Evolutionary conservation across 2,113 vertebrate genomes (phyloP).

Genomic region (Xenopus borealis): DNA sequence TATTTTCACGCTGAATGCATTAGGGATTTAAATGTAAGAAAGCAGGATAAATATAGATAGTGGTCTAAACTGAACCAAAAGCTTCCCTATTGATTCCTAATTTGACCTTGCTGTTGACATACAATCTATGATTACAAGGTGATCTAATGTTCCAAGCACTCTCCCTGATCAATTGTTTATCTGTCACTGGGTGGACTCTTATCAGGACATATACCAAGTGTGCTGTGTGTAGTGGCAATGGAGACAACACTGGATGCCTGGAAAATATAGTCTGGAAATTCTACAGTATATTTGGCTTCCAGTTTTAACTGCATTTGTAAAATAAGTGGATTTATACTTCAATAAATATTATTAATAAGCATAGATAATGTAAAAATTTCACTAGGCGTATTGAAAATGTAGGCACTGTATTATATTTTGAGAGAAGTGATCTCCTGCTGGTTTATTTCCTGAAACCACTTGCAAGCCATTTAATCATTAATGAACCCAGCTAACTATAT

Average conservation of each 20-base stretch:
- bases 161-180: neutral
- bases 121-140: neutral
- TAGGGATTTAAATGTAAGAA: neutral
- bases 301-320: slow-evolving; percentile 25
- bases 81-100: neutral
- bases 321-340: slow-evolving; percentile 28
- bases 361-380: slow-evolving; percentile 32
- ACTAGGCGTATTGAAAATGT: slow-evolving; percentile 28
- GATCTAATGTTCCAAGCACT: neutral
- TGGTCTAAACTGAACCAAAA: neutral
- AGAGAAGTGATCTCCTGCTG: slow-evolving; percentile 39
- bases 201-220: neutral
- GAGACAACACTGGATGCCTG: neutral
- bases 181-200: neutral
- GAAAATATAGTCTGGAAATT: slow-evolving; percentile 9
- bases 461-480: slow-evolving; percentile 43
- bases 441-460: slow-evolving; percentile 40
- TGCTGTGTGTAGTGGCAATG: neutral
- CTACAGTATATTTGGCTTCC: slow-evolving; percentile 14
- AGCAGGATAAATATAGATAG: no score
- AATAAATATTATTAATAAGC: slow-evolving; percentile 41
- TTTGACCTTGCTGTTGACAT: slow-evolving; percentile 5
- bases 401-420: slow-evolving; percentile 33
- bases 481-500: slow-evolving; percentile 34
- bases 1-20: neutral